Base-by-base conservation (phyloP, 2,888 invertebrate species). In the Teinopalpus imperialis region DNA sequence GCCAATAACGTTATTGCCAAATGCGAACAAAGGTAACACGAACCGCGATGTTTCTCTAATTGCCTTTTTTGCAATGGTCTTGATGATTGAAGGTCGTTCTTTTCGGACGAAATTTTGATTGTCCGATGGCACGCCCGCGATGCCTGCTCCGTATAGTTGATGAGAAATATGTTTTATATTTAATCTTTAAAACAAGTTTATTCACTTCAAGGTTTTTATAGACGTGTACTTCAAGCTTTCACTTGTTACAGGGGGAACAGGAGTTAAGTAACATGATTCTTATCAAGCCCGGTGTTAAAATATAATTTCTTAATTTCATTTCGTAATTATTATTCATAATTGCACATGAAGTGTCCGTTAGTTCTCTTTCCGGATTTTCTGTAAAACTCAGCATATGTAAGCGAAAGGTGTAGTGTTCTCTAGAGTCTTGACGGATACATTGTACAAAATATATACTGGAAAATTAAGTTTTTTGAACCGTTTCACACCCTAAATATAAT, bases 41-140 rank as follows among this genome's bases (percentile, higher is more conserved):
- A 53, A 43, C 41, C 39, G 45, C 51, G 53, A 54, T 56, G 54
- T 63, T 61, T 57, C 51, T 57, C 54, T 56, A 56, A 49, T 43
- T 48, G 24, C 27, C 8, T 45, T 49, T 52, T 49, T 53, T 43
- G 41, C 30, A 14, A 23, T 34, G 40, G 26, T 39, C 29, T 18
- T 24, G 49, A 20, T 26, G 23, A 13, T 24, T 54, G 58, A 65
- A 63, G 63, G 65, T 57, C 58, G 57, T 44, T 36, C n/a, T n/a
- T n/a, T n/a, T 49, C 48, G 62, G 58, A 54, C 59, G 53, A 61
- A 56, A 56, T 59, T 59, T 63, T 60, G 64, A 65, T 65, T 65
- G 61, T 48, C 48, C 52, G 49, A 53, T 51, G 56, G 57, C 58
- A 58, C 58, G 56, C 56, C 47, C 44, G 52, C 48, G 57, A 61